phyloP scores from a whole-genome alignment of 2,113 vertebrate species.

The Cyanoramphus novaezelandiae region DNA sequence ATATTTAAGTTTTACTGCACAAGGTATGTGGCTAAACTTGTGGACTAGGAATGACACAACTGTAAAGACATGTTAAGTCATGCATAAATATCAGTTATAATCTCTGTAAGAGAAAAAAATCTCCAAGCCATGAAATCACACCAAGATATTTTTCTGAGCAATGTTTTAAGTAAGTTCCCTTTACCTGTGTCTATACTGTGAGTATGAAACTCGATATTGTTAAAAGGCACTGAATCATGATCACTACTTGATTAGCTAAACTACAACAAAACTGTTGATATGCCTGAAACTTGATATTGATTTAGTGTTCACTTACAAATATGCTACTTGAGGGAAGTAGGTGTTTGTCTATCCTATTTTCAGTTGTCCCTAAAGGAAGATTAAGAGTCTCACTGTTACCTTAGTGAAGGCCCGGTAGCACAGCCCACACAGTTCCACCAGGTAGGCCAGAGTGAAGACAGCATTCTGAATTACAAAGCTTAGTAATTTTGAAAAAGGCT shows the following conservation, averaged over 20 bases:
- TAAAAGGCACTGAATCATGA: neutral
- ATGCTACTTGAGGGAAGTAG: neutral
- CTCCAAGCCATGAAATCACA: neutral
- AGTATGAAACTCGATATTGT: neutral
- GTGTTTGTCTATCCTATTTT: neutral
- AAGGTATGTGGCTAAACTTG: neutral
- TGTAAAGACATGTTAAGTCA: neutral
- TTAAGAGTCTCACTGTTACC: constrained; percentile 72
- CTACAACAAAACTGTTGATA: neutral
- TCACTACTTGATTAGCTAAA: neutral
- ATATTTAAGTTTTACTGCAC: neutral
- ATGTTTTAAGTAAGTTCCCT: neutral
- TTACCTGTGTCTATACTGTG: neutral
- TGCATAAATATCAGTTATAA: neutral
- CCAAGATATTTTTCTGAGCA: neutral
- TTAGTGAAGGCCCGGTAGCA: constrained; percentile 97
- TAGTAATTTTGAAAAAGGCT: constrained; percentile 95
- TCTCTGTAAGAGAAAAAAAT: neutral
- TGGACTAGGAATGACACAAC: neutral
- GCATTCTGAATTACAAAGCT: constrained; percentile 98
- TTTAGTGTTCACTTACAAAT: neutral
- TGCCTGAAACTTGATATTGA: neutral
- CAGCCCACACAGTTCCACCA: constrained; percentile 95
- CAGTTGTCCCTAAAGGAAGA: neutral
- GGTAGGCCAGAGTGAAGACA: constrained; percentile 91